phyloP scores from a whole-genome alignment of 1,140 invertebrate species.

The Scaptomyza pallida region DNA sequence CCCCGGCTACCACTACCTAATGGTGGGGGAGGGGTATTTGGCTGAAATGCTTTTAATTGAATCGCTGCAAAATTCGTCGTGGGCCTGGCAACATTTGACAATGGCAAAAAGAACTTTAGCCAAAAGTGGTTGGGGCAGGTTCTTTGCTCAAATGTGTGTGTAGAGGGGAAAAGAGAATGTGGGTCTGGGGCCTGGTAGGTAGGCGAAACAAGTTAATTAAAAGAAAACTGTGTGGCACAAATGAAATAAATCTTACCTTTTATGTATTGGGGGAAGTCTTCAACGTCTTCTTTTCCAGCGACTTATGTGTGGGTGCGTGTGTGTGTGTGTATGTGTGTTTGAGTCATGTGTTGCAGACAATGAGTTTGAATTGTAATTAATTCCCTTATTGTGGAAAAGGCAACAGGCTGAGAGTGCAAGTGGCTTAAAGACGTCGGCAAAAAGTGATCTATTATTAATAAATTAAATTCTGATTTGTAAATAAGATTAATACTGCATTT shows the following conservation, averaged over 20 bases:
- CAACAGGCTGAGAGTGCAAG: not conserved
- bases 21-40: constrained; percentile 4
- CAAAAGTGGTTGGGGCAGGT: constrained; percentile 1
- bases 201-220: constrained; percentile 76
- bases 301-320: not conserved
- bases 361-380: constrained; percentile 76
- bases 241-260: constrained; percentile 69
- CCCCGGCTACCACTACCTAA: constrained; percentile 5
- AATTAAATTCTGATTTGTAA: not conserved
- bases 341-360: constrained; percentile 48
- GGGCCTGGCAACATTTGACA: constrained; percentile 76
- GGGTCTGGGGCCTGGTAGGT: not conserved
- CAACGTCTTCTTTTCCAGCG: constrained; percentile 1
- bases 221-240: constrained; percentile 76
- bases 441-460: constrained; percentile 13
- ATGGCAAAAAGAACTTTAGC: constrained; percentile 48
- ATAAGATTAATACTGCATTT: too few relatives aligned
- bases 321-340: constrained; percentile 11
- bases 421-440: not conserved
- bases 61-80: constrained; percentile 54
- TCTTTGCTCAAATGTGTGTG: not conserved
- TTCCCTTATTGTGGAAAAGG: constrained; percentile 23
- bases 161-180: too few relatives aligned
- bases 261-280: not conserved
- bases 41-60: constrained; percentile 75